These are phyloP conservation scores for Sycobia sp. DNA, from an alignment of 1,140 invertebrate species.

Conservation along the genomic window DNA sequence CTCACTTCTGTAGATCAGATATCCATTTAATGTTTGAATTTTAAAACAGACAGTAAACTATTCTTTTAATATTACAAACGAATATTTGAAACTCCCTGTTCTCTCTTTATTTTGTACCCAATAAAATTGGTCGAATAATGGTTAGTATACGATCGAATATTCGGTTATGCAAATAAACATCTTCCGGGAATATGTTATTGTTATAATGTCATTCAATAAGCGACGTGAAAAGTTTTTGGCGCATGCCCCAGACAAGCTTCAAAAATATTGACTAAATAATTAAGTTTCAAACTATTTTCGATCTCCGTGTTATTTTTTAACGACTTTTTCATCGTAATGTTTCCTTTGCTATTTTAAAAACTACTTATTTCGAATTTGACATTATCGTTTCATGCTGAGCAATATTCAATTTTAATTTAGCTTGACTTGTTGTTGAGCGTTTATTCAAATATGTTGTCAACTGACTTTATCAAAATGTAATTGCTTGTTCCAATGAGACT, in stretches of 20 bases:
- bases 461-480: not conserved
- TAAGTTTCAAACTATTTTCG: not conserved
- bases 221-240: not conserved
- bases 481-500: no score
- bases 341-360: not conserved
- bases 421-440: not conserved
- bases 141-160: no score
- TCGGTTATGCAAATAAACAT: no score
- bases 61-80: no score
- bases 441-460: conserved; percentile 2
- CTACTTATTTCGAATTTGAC: not conserved
- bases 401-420: conserved; percentile 2
- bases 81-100: no score
- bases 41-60: no score
- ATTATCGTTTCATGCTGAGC: not conserved
- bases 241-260: not conserved
- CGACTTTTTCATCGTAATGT: not conserved
- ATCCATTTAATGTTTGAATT: no score
- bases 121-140: no score
- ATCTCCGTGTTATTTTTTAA: not conserved
- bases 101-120: no score
- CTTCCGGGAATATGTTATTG: no score
- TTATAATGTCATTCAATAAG: no score
- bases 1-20: no score
- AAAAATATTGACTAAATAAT: conserved; percentile 1